Conservation (phyloP, 2,888 invertebrate genomes). For the Erebia aethiops region DNA sequence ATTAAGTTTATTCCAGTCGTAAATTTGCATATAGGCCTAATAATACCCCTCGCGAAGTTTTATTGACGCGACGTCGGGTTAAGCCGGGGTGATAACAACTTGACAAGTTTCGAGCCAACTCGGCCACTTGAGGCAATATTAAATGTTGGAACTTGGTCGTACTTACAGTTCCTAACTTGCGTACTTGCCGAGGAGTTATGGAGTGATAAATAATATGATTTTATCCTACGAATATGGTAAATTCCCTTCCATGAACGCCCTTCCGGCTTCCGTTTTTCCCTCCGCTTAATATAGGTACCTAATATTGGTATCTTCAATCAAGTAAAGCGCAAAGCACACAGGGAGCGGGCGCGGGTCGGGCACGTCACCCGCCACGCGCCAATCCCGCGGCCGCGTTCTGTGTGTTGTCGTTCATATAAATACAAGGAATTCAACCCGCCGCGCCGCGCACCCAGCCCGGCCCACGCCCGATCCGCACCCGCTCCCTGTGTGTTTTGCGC, state of each 20-base stretch:
- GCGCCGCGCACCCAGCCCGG: no score
- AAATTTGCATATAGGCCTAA: constrained; percentile 31
- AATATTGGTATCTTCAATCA: no score
- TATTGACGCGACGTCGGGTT: constrained; percentile 37
- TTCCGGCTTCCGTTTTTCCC: no score
- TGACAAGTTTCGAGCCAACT: constrained; percentile 28
- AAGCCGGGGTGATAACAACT: constrained; percentile 35
- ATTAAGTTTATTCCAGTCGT: not conserved
- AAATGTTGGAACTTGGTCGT: constrained; percentile 23
- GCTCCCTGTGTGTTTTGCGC: no score
- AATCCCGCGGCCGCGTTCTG: no score
- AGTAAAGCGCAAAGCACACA: no score
- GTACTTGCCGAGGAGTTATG: constrained; percentile 13
- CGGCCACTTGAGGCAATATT: constrained; percentile 26
- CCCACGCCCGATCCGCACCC: no score
- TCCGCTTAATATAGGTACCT: no score
- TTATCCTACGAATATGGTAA: constrained; percentile 14
- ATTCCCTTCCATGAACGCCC: not conserved
- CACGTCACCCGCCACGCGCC: no score
- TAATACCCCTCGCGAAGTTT: constrained; percentile 36
- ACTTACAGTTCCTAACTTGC: constrained; percentile 1
- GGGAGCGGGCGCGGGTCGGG: no score
- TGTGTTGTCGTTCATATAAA: no score
- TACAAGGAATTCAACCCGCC: no score
- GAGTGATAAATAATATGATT: constrained; percentile 21